phyloP scores from a whole-genome alignment of 1,140 invertebrate genomes.

The Dreissena polymorpha region DNA sequence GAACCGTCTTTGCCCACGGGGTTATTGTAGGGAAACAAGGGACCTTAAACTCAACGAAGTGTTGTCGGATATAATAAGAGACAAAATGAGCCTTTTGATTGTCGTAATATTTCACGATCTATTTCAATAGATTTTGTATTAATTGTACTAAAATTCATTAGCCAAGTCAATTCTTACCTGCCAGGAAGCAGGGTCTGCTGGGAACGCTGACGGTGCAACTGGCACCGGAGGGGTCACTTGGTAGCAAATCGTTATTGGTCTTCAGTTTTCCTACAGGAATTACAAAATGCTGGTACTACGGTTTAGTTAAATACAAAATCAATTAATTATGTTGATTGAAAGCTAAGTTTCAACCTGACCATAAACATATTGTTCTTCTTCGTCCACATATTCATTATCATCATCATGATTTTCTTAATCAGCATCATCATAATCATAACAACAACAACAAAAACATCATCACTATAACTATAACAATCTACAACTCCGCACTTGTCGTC shows the following conservation, averaged over 20 bases:
- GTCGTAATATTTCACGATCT: too few species aligned
- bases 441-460: too few species aligned
- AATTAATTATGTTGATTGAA: not conserved
- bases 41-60: not conserved
- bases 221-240: not conserved
- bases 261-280: slow-evolving; percentile 14
- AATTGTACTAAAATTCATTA: too few species aligned
- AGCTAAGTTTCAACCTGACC: slow-evolving; percentile 3
- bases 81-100: too few species aligned
- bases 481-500: too few species aligned
- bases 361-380: too few species aligned
- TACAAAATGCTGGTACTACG: not conserved
- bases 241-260: slow-evolving; percentile 14
- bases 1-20: not conserved
- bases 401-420: too few species aligned
- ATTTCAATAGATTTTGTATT: too few species aligned
- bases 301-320: slow-evolving; percentile 15
- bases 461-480: too few species aligned
- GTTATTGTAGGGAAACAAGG: not conserved
- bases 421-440: too few species aligned
- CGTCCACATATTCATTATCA: too few species aligned
- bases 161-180: slow-evolving; percentile 1
- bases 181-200: slow-evolving; percentile 29
- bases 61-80: too few species aligned
- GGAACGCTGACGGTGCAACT: slow-evolving; percentile 11